Evolutionary conservation across 1,140 invertebrate species (phyloP), one percentile per base, ranked within the genome.

Genomic region (Drosophila bipectinata): DNA sequence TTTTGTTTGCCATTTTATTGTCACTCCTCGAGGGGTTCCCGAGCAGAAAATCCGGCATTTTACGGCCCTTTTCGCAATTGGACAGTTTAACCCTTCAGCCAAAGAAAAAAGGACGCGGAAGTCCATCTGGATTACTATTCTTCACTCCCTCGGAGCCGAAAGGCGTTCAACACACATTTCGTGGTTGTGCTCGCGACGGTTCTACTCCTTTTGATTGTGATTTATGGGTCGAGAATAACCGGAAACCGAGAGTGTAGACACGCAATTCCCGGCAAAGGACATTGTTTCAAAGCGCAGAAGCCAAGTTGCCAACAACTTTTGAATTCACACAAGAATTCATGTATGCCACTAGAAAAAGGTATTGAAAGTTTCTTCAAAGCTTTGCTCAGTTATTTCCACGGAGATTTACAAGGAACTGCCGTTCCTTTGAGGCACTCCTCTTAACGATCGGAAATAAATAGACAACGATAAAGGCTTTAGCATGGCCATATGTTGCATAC

Each of bases 1-100:
- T 88, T 79, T 88, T 88, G 79, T 77, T 88, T 88, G 84, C 79
- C 67, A 88, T 88, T 88, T 88, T 88, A 83, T 88, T 88, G 83
- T 73, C 75, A 66, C 76, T 66, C 52, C 63, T 18, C 81, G 75
- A 71, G 72, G 79, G 77, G 78, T 87, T 88, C 68, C 80, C 68
- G 59, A 57, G 57, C 75, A 67, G 59, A 58, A 85, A 87, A 89
- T 79, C 84, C 83, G 64, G 71, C 68, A 79, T 77, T 88, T 88
- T 88, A 88, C 66, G 84, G 62, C 76, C 62, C 63, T 53, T 63
- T 73, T 69, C 55, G 79, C 78, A 81, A 81, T 88, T 87, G 84
- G 83, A 73, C 84, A 88, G 84, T 68, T 88, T 88, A 88, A 88
- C 83, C 83, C 83, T 88, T 88, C 83, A 74, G 71, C 67, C 61